Conservation (phyloP, 1,140 invertebrate genomes). For the Frieseomelitta varia region DNA sequence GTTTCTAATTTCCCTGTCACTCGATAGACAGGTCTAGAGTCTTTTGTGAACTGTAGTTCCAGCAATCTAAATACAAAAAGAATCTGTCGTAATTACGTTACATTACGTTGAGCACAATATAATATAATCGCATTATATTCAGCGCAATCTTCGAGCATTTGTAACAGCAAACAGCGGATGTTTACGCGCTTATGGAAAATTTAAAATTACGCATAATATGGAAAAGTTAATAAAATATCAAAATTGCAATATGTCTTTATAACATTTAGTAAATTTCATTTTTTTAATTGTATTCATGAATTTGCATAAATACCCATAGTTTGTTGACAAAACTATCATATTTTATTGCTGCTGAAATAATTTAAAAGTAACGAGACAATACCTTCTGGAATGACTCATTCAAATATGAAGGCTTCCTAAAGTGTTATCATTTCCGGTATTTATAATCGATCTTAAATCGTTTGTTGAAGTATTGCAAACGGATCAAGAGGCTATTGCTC, state of each 20-base stretch:
- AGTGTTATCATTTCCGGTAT: background rate
- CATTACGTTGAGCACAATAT: background rate
- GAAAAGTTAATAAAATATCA: background rate
- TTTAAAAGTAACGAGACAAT: background rate
- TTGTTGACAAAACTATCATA: background rate
- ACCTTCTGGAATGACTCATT: background rate
- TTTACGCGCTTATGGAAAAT: background rate
- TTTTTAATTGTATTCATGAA: background rate
- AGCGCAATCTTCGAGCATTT: background rate
- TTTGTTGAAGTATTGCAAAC: background rate
- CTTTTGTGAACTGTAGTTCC: background rate
- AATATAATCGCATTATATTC: background rate
- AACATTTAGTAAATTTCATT: background rate
- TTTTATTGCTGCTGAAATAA: background rate
- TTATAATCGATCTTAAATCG: background rate
- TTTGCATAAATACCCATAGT: background rate
- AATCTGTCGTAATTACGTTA: background rate
- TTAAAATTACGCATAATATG: background rate
- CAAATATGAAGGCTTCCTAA: background rate
- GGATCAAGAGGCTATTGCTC: conserved; percentile 21
- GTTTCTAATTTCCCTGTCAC: background rate
- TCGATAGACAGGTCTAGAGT: background rate
- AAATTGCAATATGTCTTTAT: no score
- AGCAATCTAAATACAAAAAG: background rate
- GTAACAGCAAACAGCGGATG: background rate